Evolutionary conservation across 2,113 vertebrate species (phyloP).

Genomic region (Vidua macroura): DNA sequence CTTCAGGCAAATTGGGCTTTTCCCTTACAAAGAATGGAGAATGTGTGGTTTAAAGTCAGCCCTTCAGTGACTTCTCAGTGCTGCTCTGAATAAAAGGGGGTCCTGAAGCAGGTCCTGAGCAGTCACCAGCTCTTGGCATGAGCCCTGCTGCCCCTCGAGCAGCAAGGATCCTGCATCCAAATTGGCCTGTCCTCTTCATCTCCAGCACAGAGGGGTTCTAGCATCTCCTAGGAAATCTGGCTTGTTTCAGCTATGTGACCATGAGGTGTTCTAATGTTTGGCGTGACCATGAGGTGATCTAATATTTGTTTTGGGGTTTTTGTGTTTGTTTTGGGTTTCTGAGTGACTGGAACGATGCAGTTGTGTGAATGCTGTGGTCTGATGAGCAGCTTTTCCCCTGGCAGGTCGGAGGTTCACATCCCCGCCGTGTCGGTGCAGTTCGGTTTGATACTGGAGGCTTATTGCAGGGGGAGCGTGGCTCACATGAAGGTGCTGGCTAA

Average conservation of each 20-base stretch:
- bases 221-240: not conserved
- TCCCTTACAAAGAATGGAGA: not conserved
- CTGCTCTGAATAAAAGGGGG: not conserved
- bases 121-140: not conserved
- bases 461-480: constrained; percentile 91
- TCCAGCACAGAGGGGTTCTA: not conserved
- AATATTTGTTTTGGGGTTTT: rapidly evolving
- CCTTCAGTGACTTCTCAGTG: not conserved
- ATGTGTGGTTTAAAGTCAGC: rapidly evolving
- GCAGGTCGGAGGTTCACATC: constrained; percentile 94
- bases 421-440: constrained; percentile 90
- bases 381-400: not conserved
- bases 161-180: not conserved
- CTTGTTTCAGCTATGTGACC: not conserved
- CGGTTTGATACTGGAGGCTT: constrained; percentile 93
- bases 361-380: not conserved
- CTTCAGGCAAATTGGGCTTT: not conserved
- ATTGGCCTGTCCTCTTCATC: rapidly evolving
- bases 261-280: not conserved
- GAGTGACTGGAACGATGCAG: not conserved
- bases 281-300: rapidly evolving
- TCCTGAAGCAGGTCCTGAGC: not conserved
- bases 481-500: constrained; percentile 97
- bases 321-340: too few relatives aligned
- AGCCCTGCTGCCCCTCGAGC: not conserved